Percentiles rank a stretch among this genome's conserved stretches.
Conservation (phyloP, 2,797 vertebrate genomes). For the Geotrypetes seraphini region DNA sequence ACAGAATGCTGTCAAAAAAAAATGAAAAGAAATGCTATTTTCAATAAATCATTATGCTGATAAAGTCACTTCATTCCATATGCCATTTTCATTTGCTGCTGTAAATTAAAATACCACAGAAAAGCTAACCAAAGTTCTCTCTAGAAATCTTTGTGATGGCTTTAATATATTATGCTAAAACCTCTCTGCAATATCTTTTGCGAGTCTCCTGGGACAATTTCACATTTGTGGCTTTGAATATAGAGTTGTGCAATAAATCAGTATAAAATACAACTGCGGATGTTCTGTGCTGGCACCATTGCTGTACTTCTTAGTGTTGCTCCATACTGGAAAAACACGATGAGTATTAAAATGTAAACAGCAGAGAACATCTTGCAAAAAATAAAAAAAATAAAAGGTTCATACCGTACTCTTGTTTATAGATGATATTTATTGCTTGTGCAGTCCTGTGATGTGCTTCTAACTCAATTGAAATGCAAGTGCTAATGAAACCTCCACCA, state of each 20-base stretch:
- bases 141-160: neutral
- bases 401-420: conserved; percentile 50
- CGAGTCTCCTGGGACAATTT: conserved; percentile 10
- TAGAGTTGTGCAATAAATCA: conserved; percentile 20
- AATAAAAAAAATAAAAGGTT: conserved; percentile 24
- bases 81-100: conserved; percentile 1
- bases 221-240: conserved; percentile 13
- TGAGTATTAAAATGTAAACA: conserved; percentile 46
- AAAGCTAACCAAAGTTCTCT: neutral
- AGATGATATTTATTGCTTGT: conserved; percentile 53
- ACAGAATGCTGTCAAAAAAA: conserved; percentile 15
- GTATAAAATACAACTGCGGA: conserved; percentile 19
- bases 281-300: conserved; percentile 7
- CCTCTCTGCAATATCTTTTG: conserved; percentile 4
- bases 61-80: conserved; percentile 1
- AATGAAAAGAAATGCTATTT: conserved; percentile 1
- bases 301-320: conserved; percentile 21
- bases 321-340: conserved; percentile 32
- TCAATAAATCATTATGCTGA: conserved; percentile 4
- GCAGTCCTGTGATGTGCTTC: conserved; percentile 36
- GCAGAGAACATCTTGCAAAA: conserved; percentile 41
- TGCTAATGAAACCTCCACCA: conserved; percentile 54
- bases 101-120: neutral
- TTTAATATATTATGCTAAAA: conserved; percentile 3
- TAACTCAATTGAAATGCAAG: conserved; percentile 59